Evolutionary conservation across 2,113 vertebrate genomes (phyloP).

Genomic region (Nyctibius bracteatus): DNA sequence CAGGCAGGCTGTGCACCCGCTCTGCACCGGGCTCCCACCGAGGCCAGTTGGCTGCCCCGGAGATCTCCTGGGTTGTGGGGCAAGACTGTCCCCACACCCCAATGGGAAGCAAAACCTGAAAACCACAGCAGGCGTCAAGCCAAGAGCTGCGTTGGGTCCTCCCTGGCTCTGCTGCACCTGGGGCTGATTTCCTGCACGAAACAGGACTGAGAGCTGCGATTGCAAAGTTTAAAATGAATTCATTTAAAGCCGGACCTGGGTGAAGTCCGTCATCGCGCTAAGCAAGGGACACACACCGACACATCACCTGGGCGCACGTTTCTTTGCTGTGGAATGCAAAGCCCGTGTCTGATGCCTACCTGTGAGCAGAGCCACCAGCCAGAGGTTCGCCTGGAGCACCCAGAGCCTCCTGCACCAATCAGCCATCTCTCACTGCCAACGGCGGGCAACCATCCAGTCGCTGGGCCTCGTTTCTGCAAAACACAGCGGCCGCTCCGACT

Average conservation of each 20-base stretch:
- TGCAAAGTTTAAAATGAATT: not conserved
- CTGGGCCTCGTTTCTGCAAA: not conserved
- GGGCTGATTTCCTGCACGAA: not conserved
- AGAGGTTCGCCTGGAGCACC: not conserved
- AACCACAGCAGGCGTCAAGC: fast-evolving
- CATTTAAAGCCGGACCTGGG: not conserved
- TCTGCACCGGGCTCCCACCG: fast-evolving
- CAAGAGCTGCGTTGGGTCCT: fast-evolving
- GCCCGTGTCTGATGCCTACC: not conserved
- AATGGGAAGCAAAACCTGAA: not conserved
- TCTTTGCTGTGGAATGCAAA: not conserved
- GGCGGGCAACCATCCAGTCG: not conserved
- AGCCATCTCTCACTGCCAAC: not conserved
- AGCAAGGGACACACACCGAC: fast-evolving
- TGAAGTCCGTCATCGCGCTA: fast-evolving
- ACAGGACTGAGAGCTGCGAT: not conserved
- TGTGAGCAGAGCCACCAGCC: not conserved
- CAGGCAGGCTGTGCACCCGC: not conserved
- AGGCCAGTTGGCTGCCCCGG: not conserved
- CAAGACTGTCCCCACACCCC: too few species aligned
- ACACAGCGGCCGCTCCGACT: not conserved
- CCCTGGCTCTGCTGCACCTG: not conserved
- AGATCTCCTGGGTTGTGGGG: not conserved
- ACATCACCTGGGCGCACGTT: fast-evolving
- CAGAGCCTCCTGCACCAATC: not conserved